Base-by-base conservation (phyloP, 2,797 vertebrate genomes). In the Intellagama lesueurii region DNA sequence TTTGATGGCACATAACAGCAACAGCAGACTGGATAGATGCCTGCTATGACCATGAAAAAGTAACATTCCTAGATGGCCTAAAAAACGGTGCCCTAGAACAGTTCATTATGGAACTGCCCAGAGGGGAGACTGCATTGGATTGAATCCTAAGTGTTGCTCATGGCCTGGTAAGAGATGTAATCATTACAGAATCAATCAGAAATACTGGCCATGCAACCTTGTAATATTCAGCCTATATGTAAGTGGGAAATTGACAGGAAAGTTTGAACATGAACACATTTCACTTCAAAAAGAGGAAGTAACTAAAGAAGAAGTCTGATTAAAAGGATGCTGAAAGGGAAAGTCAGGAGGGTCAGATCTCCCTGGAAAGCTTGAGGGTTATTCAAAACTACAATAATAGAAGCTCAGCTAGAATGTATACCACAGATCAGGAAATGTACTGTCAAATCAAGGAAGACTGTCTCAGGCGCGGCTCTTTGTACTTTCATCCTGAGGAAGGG, bases 341-440 rank as follows among this genome's bases (percentile, higher is more conserved):
- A 64, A 78, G 35, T 40, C 3, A 47, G 64, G 40, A 77, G 79
- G 19, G 19, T 81, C 8, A 86, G 40, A 76, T 76, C 52, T 44
- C 28, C 26, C 28, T 19, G 24, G 79, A 77, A 66, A 11, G 30
- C 73, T 86, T 66, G 60, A 26, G 11, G 28, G 35, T 77, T 77
- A 77, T 44, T 86, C 16, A 81, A 81, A 81, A 64, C 79, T 81
- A 32, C 30, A n/a, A 56, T 32, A 60, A 80, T 80, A 81, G 79
- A 64, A 64, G 32, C 52, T 81, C 35, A 77, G 26, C 60, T 66
- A 86, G 35, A 76, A 77, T n/a, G 30, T 64, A 77, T 30, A 85
- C 70, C 24, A 28, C 28, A 86, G 60, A 77, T 66, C 35, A 66
- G 26, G 40, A 44, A 40, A 66, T 35, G 24, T 22, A 77, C 26